Percentiles rank a stretch among this genome's conserved stretches.
Conservation (phyloP, 2,888 invertebrate species). For the Tholera decimalis region DNA sequence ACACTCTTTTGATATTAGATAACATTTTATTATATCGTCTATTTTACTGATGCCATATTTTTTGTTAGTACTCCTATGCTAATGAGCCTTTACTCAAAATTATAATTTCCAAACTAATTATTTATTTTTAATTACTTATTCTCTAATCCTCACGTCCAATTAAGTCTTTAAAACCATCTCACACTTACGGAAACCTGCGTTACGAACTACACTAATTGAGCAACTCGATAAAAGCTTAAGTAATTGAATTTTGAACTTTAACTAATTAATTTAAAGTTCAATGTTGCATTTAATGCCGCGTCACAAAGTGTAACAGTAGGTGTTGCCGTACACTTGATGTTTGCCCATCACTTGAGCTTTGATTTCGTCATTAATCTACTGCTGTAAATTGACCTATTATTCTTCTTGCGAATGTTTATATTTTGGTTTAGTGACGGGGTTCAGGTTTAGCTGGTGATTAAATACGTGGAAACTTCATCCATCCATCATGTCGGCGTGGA, state of each 20-base stretch:
- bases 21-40: slow-evolving; percentile 45
- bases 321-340: slow-evolving; percentile 60
- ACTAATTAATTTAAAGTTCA: slow-evolving; percentile 57
- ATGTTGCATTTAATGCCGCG: slow-evolving; percentile 59
- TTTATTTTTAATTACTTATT: slow-evolving; percentile 70
- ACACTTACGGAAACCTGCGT: slow-evolving; percentile 66
- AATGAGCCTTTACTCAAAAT: slow-evolving; percentile 51
- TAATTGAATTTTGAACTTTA: slow-evolving; percentile 62
- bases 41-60: slow-evolving; percentile 52
- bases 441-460: slow-evolving; percentile 61
- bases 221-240: slow-evolving; percentile 43
- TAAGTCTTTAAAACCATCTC: slow-evolving; percentile 69
- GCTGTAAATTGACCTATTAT: slow-evolving; percentile 60
- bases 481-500: slow-evolving; percentile 69
- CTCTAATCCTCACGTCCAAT: slow-evolving; percentile 66
- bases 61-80: slow-evolving; percentile 61
- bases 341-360: slow-evolving; percentile 72
- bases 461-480: slow-evolving; percentile 68
- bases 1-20: slow-evolving; percentile 62
- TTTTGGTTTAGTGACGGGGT: slow-evolving; percentile 21
- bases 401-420: slow-evolving; percentile 23
- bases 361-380: slow-evolving; percentile 71
- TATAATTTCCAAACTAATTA: slow-evolving; percentile 59
- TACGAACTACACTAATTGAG: slow-evolving; percentile 52
- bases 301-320: slow-evolving; percentile 54